Base-by-base conservation (phyloP, 2,113 vertebrate genomes). In the Hepsetus odoe region DNA sequence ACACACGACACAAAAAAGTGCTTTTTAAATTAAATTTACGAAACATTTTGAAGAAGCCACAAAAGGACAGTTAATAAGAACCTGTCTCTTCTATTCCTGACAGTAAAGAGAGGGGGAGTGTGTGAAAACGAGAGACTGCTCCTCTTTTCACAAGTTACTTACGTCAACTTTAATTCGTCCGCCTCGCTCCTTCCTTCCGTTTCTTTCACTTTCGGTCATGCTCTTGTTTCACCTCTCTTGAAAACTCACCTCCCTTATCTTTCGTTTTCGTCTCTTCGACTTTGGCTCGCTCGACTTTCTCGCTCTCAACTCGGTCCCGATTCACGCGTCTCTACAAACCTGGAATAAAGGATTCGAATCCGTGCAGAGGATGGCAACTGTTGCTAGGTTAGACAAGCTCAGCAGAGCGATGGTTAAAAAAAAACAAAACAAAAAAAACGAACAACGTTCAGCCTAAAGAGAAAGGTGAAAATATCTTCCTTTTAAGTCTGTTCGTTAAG, bases 1-100 rank as follows among this genome's bases (percentile, higher is more conserved):
- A 58, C 61, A 24, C 70, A 87, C 87, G 77, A 80, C 77, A 80
- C 44, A 72, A 85, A 67, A 88, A 93, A 92, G 92, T 94, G 92
- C 92, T 89, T 92, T 49, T 76, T 80, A 74, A 77, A 85, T 77
- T 90, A 85, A 87, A 83, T 86, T 85, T 83, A 5, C 82, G 74
- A 74, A 53, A 56, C 65, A 40, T 72, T 56, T 38, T 30, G 55
- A 73, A n/a, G n/a, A 87, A 64, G 59, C 68, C 40, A 59, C 38
- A 75, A 82, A 30, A 61, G 38, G 46, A 74, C 61, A 13, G 26
- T 71, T 65, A 77, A 72, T 67, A 69, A 78, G 40, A n/a, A n/a
- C 46, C 71, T 33, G 46, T 59, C 16, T 38, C 32, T 18, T 12
- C 4, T 33, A 28, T 71, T 71, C 61, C 61, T 65, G 61, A 33